A percentile compares a stretch with the other conserved stretches of the same genome.
phyloP scores from a whole-genome alignment of 1,140 invertebrate species.

The Drosophila lowei region DNA sequence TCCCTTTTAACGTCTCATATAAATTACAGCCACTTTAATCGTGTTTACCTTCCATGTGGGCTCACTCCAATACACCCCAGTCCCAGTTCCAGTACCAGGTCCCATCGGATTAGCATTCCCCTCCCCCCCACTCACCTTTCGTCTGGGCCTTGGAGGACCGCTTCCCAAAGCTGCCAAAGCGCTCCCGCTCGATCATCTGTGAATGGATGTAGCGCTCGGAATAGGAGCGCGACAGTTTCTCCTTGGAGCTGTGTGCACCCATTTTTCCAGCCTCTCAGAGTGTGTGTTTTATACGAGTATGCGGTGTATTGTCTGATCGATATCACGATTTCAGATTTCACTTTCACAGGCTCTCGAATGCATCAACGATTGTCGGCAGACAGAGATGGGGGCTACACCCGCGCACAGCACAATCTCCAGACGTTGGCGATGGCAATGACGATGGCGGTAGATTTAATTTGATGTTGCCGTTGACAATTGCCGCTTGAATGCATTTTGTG shows the following conservation, averaged over 20 bases:
- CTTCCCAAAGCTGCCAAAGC: slow-evolving; percentile 86
- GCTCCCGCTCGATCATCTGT: slow-evolving; percentile 84
- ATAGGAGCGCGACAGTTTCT: slow-evolving; percentile 86
- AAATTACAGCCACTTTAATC: slow-evolving; percentile 14
- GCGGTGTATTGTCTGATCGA: slow-evolving; percentile 32
- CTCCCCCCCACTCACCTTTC: slow-evolving; percentile 60
- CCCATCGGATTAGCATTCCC: slow-evolving; percentile 26
- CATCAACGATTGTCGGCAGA: not conserved
- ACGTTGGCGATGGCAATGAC: too few species aligned
- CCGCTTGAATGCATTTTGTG: slow-evolving; percentile 63
- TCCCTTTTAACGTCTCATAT: not conserved
- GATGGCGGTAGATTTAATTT: slow-evolving; percentile 61
- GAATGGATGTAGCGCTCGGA: slow-evolving; percentile 84
- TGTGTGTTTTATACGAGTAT: slow-evolving; percentile 2
- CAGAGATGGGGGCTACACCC: slow-evolving; percentile 35
- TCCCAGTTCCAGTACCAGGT: slow-evolving; percentile 8
- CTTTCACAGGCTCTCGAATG: slow-evolving; percentile 55
- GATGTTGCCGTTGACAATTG: slow-evolving; percentile 68
- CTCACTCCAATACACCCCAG: slow-evolving; percentile 4
- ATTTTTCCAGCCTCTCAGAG: slow-evolving; percentile 81
- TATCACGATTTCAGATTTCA: slow-evolving; percentile 58
- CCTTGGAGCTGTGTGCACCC: slow-evolving; percentile 88
- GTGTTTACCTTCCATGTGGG: slow-evolving; percentile 15
- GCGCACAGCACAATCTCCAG: slow-evolving; percentile 63
- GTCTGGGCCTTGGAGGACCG: slow-evolving; percentile 72